Percentiles rank a stretch among this genome's conserved stretches.
Conservation (phyloP, 2,797 vertebrate species). For the Sciurus carolinensis region DNA sequence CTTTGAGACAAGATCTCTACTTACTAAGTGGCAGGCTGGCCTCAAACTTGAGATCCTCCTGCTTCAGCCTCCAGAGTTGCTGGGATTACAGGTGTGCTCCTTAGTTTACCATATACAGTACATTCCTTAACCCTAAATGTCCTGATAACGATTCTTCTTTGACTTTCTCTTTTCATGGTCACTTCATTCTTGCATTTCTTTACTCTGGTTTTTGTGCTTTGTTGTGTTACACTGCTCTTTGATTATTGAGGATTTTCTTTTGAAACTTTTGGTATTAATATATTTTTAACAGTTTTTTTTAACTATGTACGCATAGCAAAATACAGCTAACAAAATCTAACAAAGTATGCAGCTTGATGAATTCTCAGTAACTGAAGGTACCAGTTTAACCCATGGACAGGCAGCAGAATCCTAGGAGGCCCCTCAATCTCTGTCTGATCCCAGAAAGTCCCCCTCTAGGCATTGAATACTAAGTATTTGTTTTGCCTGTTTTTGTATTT, state of each 20-base stretch:
- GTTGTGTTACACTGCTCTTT: background rate
- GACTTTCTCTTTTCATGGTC: background rate
- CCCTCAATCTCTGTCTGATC: background rate
- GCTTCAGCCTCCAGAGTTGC: no score
- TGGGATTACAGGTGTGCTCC: no score
- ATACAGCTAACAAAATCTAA: background rate
- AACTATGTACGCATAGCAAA: background rate
- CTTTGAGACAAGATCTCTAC: no score
- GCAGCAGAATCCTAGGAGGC: background rate
- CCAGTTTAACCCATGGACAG: background rate
- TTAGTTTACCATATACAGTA: background rate
- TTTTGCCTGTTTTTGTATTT: background rate
- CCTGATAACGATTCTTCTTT: background rate
- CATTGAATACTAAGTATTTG: background rate
- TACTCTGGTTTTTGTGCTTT: background rate
- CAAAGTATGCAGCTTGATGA: background rate
- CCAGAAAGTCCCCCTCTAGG: background rate
- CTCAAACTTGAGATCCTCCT: no score
- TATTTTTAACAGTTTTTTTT: background rate
- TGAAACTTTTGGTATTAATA: background rate
- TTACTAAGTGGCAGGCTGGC: no score
- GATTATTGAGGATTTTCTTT: background rate
- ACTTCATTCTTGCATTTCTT: background rate
- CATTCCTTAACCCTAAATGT: background rate
- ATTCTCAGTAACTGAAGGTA: background rate